A percentile compares a stretch with the other conserved stretches of the same genome.
These are phyloP conservation scores for Cordylochernes scorpioides DNA, from an alignment of 2,888 invertebrate genomes.

Conservation along the genomic window DNA sequence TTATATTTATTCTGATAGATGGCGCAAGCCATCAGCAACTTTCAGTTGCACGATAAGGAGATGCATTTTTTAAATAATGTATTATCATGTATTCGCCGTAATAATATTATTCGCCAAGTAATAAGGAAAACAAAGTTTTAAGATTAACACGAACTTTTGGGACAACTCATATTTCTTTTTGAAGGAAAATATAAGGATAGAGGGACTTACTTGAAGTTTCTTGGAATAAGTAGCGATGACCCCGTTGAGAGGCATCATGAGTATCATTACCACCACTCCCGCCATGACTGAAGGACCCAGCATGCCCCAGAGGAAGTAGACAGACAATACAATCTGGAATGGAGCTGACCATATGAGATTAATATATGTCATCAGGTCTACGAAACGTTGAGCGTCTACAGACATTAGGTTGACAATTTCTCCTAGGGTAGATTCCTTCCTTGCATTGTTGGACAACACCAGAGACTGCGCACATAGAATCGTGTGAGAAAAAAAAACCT, in stretches of 20 bases:
- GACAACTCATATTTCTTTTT: neutral
- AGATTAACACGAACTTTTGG: too few relatives aligned
- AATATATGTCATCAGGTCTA: conserved; percentile 53
- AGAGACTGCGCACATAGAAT: conserved; percentile 11
- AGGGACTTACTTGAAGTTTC: conserved; percentile 33
- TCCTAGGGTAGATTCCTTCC: conserved; percentile 40
- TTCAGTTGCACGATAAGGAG: too few relatives aligned
- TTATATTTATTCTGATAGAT: too few relatives aligned
- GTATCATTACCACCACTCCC: conserved; percentile 73
- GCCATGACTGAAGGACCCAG: conserved; percentile 40
- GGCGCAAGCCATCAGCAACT: too few relatives aligned
- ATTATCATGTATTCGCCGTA: too few relatives aligned
- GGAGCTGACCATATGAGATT: conserved; percentile 70
- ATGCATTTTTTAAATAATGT: too few relatives aligned
- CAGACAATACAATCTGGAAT: conserved; percentile 51
- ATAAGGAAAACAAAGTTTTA: neutral
- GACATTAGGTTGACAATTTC: conserved; percentile 80
- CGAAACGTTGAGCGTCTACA: conserved; percentile 63
- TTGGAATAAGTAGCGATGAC: conserved; percentile 54
- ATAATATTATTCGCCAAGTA: too few relatives aligned
- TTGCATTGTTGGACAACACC: conserved; percentile 15
- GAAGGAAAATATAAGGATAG: neutral
- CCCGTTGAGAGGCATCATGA: conserved; percentile 67
- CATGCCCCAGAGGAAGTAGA: conserved; percentile 40
- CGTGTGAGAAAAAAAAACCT: neutral